A percentile compares a stretch with the other conserved stretches of the same genome.
Conservation (phyloP, 2,888 invertebrate species). For the Stenodema calcarata region DNA sequence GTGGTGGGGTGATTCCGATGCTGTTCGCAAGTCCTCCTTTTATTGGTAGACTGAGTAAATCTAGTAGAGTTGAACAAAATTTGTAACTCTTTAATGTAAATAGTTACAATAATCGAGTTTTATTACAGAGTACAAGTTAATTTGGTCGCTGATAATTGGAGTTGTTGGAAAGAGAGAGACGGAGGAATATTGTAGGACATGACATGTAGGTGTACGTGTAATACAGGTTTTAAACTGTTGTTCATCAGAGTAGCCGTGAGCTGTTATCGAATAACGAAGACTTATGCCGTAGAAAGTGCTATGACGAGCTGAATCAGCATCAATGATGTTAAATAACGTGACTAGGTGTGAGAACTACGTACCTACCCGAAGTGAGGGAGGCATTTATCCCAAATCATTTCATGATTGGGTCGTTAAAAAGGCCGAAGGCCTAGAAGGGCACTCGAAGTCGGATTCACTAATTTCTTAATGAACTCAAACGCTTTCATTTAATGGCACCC, state of each 20-base stretch:
- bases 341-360: not conserved
- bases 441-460: conserved; percentile 2
- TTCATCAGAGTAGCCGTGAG: not conserved
- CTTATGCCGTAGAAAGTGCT: not conserved
- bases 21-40: too few species aligned
- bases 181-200: too few species aligned
- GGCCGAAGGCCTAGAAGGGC: not conserved
- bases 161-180: too few species aligned
- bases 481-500: not conserved
- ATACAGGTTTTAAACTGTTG: too few species aligned
- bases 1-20: too few species aligned
- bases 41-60: too few species aligned
- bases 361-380: not conserved
- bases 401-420: conserved; percentile 2
- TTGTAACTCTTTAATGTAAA: too few species aligned
- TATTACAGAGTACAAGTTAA: too few species aligned
- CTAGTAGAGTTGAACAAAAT: too few species aligned
- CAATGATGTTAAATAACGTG: not conserved
- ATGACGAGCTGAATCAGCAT: not conserved
- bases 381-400: not conserved
- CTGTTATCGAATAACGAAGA: not conserved
- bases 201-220: too few species aligned
- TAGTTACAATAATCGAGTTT: too few species aligned
- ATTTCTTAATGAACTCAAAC: conserved; percentile 2
- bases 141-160: too few species aligned